A percentile compares a stretch with the other conserved stretches of the same genome.
phyloP scores from a whole-genome alignment of 2,888 invertebrate species.

The Entomobrya proxima region DNA sequence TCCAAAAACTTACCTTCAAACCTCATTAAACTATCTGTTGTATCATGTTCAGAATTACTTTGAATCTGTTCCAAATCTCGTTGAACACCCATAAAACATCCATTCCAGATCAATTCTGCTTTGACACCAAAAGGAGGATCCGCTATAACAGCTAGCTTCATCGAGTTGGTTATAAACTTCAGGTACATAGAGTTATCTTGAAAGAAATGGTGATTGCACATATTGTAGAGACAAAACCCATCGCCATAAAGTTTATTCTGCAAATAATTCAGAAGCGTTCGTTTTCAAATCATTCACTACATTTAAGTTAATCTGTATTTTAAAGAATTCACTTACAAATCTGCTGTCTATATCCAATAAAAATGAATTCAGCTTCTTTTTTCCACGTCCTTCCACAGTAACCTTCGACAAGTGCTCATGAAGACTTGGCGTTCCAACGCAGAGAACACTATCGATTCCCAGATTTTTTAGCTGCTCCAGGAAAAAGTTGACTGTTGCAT shows the following conservation, averaged over 20 bases:
- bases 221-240: constrained; percentile 50
- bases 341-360: constrained; percentile 61
- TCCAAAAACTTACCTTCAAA: not conserved
- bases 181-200: not conserved
- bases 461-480: constrained; percentile 25
- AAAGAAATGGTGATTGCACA: constrained; percentile 67
- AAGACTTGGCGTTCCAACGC: constrained; percentile 64
- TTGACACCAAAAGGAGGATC: constrained; percentile 67
- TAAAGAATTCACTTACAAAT: constrained; percentile 47
- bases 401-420: constrained; percentile 27
- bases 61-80: constrained; percentile 13
- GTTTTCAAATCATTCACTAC: too few species aligned
- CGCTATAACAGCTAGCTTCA: constrained; percentile 41
- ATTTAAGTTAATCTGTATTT: too few species aligned
- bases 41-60: not conserved
- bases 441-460: constrained; percentile 52
- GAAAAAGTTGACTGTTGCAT: constrained; percentile 44
- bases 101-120: constrained; percentile 62
- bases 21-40: not conserved
- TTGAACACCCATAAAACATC: constrained; percentile 42
- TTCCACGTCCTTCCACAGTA: not conserved
- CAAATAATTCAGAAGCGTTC: too few species aligned
- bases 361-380: constrained; percentile 58
- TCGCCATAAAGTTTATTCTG: constrained; percentile 15
- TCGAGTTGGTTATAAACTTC: constrained; percentile 35